Evolutionary conservation across 2,113 vertebrate species (phyloP).

Genomic region (Sclerurus mexicanus): DNA sequence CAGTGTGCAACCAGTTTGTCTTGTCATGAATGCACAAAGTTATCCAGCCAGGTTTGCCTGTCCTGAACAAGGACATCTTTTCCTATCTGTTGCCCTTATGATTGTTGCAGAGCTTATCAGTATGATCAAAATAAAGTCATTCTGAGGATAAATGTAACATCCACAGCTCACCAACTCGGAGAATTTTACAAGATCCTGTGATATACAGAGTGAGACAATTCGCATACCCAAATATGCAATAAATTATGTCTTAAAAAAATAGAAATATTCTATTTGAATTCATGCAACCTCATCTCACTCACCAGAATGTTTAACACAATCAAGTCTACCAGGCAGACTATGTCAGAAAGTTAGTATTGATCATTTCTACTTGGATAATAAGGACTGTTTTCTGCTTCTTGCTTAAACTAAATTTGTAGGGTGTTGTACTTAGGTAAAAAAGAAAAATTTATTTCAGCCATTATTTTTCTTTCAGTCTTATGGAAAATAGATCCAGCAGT

Average conservation of each 20-base stretch:
- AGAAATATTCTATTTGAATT: neutral
- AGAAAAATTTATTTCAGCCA: neutral
- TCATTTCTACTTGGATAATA: neutral
- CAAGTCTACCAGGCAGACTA: neutral
- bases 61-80: neutral
- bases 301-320: neutral
- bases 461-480: neutral
- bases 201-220: neutral
- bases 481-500: neutral
- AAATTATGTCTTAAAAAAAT: neutral
- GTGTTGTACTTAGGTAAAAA: neutral
- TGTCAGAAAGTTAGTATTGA: neutral
- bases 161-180: neutral
- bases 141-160: neutral
- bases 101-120: neutral
- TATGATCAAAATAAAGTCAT: neutral
- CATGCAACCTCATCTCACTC: neutral
- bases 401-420: neutral
- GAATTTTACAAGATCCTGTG: neutral
- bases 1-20: neutral
- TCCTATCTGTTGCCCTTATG: neutral
- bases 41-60: fast-evolving
- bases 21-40: neutral
- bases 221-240: neutral
- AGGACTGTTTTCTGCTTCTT: neutral